Base-by-base conservation (phyloP, 2,797 vertebrate species). In the Lophius americanus region DNA sequence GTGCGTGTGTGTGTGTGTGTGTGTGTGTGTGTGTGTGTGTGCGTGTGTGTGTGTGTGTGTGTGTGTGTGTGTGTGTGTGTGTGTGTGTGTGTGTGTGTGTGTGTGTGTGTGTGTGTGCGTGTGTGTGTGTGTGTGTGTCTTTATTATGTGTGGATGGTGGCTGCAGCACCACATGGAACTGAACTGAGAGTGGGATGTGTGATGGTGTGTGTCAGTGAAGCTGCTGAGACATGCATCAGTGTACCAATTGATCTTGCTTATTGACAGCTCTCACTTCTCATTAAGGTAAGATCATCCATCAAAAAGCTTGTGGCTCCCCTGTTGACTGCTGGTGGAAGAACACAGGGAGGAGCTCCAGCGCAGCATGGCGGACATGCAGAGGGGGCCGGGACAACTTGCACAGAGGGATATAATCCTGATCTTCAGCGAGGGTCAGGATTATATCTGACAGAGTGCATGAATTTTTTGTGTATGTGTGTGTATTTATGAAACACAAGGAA, bases 231-330 rank as follows among this genome's bases (percentile, higher is more conserved):
- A 57, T 67, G 67, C 76, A 55, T 50, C 58, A 56, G 36, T 36
- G 2, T 11, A 7, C 33, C 23, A 61, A 81, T 89, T 47, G 76
- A 89, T 86, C 55, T 9, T 7, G 13, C 33, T 47, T 68, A 86
- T 81, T 87, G 86, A 68, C 61, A 69, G 55, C 79, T 63, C 75
- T 86, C 78, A 65, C 73, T 72, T 81, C 72, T 85, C 74, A 84
- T 87, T 86, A 86, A 79, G 58, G 60, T 14, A 2, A 60, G n/a
- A 54, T 41, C 71, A 76, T 88, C 74, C 72, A 70, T 87, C 68
- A 89, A 42, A 72, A 58, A 37, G 43, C 33, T 37, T 2, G 5
- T 5, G 12, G 46, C 42, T 74, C 35, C 60, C 65, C 38, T 14
- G 64, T 46, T 57, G 71, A 60, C 46, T 41, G 63, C 2, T 37